phyloP scores from a whole-genome alignment of 2,888 invertebrate genomes.

The Nephrotoma guestfalica region DNA sequence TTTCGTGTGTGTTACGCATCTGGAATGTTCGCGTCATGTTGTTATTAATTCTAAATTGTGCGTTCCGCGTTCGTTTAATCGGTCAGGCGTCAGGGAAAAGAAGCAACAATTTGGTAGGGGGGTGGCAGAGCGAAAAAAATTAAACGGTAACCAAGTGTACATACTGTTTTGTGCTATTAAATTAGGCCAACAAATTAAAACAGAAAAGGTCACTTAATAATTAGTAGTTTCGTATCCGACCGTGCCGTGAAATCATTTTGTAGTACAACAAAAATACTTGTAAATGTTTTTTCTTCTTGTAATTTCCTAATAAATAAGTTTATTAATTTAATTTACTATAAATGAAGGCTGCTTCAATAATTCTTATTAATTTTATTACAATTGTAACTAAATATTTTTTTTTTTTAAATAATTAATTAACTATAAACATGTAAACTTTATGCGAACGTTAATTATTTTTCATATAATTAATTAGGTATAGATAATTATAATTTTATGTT shows the following conservation, averaged over 20 bases:
- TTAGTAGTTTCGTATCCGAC: neutral
- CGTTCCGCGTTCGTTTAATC: neutral
- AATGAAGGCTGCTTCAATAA: neutral
- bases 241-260: neutral
- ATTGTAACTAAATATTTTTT: neutral
- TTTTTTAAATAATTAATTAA: neutral
- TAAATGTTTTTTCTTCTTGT: neutral
- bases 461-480: neutral
- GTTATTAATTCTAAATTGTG: no score
- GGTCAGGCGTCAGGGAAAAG: neutral
- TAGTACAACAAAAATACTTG: neutral
- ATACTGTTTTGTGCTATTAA: neutral
- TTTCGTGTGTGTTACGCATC: no score
- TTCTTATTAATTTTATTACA: neutral
- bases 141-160: no score
- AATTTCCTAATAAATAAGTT: neutral
- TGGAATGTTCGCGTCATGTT: no score
- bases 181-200: neutral
- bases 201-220: neutral
- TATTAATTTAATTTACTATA: neutral
- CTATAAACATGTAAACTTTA: neutral
- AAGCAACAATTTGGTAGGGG: neutral
- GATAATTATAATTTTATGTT: neutral
- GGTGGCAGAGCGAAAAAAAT: no score
- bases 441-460: neutral